Percentiles rank a stretch among this genome's conserved stretches.
Conservation (phyloP, 2,888 invertebrate species). For the Eristalis tenax region DNA sequence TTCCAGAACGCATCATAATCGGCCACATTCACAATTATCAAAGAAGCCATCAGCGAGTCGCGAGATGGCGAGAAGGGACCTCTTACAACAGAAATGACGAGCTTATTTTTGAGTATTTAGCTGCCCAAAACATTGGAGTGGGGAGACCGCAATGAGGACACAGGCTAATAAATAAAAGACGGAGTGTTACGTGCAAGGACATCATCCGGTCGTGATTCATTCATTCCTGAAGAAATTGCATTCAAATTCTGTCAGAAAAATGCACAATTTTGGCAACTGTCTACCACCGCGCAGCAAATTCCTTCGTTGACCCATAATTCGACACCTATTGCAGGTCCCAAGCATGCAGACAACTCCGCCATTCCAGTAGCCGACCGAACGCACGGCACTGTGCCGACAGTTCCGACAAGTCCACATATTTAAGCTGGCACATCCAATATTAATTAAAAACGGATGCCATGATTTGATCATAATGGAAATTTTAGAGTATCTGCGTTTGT, state of each 20-base stretch:
- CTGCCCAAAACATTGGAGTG: too few relatives aligned
- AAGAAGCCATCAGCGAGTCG: too few relatives aligned
- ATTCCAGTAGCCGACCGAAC: neutral
- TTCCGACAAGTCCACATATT: conserved; percentile 52
- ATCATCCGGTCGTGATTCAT: too few relatives aligned
- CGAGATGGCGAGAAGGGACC: too few relatives aligned
- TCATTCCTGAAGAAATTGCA: too few relatives aligned
- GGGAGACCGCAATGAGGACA: too few relatives aligned
- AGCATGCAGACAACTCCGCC: neutral
- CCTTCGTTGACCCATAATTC: neutral
- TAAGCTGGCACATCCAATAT: conserved; percentile 69
- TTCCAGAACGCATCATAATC: too few relatives aligned
- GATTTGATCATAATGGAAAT: conserved; percentile 71
- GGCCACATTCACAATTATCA: too few relatives aligned
- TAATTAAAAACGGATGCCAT: conserved; percentile 71
- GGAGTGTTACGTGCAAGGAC: too few relatives aligned
- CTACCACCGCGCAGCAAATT: neutral
- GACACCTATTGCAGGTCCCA: conserved; percentile 10
- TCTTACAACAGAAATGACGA: too few relatives aligned
- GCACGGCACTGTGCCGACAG: neutral
- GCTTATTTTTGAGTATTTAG: too few relatives aligned
- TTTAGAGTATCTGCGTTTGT: conserved; percentile 67
- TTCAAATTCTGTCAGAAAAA: neutral
- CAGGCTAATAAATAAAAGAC: too few relatives aligned
- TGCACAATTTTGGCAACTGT: neutral